Base-by-base conservation (phyloP, 2,113 vertebrate species). In the Gobiocypris rarus region DNA sequence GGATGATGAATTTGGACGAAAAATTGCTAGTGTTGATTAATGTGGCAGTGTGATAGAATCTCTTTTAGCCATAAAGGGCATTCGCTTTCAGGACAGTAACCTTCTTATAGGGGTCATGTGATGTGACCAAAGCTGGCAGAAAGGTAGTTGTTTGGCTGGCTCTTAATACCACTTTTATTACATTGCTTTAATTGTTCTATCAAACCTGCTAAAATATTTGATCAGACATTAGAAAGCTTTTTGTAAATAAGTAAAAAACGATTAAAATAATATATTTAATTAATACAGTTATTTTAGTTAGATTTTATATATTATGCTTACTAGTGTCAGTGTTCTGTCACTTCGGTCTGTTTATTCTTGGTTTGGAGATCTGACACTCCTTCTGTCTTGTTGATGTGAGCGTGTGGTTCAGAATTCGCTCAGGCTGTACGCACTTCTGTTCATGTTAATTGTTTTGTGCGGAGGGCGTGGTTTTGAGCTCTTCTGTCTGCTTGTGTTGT, bases 71-170 rank as follows among this genome's bases (percentile, higher is more conserved):
- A 19, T 26, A 78, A 78, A 78, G 75, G 75, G 75, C 54, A 78
- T 59, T 26, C 43, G n/a, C 75, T 78, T 78, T 78, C 75, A 61
- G 11, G n/a, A 78, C 75, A 78, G 34, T 61, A 61, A 78, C n/a
- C 14, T 78, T 59, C 34, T 77, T 59, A 77, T 43, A 78, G 75
- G n/a, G 34, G 56, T 45, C 38, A n/a, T 8, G 13, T 41, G 22
- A 38, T 8, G 7, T 41, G 13, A 43, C n/a, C 54, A 78, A 78
- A 78, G 56, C n/a, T 15, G 56, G 15, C 38, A 78, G 38, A 26
- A 43, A 26, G n/a, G 54, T 78, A 59, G 28, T 38, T 7, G 54
- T 59, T 78, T 61, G 34, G 54, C 43, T 61, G 22, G 34, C 28
- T 41, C 28, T 38, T 43, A 24, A 5, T 24, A 7, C 11, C 22